Percentiles rank a stretch among this genome's conserved stretches.
Evolutionary conservation across 92 coral and sea anemone genomes (phyloP).

Genomic region (Epizoanthus illoricatus): DNA sequence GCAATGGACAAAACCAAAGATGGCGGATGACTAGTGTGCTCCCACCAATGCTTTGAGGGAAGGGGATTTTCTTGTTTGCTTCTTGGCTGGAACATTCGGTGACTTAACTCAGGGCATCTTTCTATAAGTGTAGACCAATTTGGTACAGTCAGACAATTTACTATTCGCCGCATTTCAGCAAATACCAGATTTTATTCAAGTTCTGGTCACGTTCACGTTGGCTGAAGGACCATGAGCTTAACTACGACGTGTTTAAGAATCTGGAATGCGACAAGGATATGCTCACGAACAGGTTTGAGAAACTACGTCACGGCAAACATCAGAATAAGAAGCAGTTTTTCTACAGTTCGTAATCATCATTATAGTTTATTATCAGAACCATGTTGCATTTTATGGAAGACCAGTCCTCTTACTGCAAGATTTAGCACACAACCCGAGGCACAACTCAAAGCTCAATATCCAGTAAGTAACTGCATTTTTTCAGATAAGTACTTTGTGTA

Average conservation of each 20-base stretch:
- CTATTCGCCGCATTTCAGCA: not conserved
- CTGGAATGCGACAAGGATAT: not conserved
- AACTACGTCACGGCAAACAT: constrained; percentile 1
- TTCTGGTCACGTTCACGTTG: too few species aligned
- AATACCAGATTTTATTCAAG: too few species aligned
- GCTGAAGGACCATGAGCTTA: not conserved
- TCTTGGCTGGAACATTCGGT: too few species aligned
- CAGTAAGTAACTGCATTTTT: not conserved
- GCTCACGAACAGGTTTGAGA: not conserved
- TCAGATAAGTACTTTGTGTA: too few species aligned
- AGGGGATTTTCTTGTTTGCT: too few species aligned
- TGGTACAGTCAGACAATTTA: not conserved
- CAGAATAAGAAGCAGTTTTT: not conserved
- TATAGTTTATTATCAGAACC: too few species aligned
- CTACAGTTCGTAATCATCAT: not conserved
- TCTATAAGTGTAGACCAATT: too few species aligned
- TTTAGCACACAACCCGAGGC: constrained; percentile 1
- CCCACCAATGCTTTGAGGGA: too few species aligned
- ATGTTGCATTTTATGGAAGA: not conserved
- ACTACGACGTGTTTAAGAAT: not conserved
- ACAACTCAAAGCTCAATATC: not conserved
- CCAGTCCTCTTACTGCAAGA: not conserved
- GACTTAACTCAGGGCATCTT: too few species aligned
- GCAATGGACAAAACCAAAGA: constrained; percentile 4
- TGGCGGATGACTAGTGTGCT: not conserved